Conservation (phyloP, 2,113 vertebrate genomes). For the Elephantulus edwardii region DNA sequence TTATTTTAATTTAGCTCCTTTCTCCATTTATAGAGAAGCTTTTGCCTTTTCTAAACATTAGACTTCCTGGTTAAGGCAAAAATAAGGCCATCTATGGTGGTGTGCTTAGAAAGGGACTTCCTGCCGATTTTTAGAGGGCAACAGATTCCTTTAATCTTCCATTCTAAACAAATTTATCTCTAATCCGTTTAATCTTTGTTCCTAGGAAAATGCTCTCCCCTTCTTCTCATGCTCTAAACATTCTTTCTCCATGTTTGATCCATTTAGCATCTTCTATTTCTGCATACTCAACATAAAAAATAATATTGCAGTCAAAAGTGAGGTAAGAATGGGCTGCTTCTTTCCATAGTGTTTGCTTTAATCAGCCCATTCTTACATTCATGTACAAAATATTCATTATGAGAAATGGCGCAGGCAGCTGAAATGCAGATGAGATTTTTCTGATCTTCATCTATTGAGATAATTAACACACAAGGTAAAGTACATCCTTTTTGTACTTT, state of each 20-base stretch:
- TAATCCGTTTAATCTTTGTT: neutral
- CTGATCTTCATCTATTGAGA: neutral
- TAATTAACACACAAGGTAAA: neutral
- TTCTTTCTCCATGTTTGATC: neutral
- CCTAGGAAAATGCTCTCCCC: neutral
- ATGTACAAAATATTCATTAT: neutral
- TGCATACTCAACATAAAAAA: slow-evolving; percentile 4
- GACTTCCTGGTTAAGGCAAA: neutral
- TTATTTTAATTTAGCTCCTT: slow-evolving; percentile 57
- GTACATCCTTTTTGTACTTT: neutral
- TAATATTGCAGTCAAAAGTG: neutral
- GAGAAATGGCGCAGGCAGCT: neutral
- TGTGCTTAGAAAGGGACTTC: neutral
- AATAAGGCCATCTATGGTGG: neutral
- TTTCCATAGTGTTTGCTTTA: neutral
- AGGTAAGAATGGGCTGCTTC: neutral
- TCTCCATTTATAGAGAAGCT: neutral
- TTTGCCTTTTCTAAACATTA: neutral
- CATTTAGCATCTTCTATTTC: neutral
- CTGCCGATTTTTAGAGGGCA: neutral
- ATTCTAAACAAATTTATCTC: slow-evolving; percentile 50
- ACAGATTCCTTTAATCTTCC: neutral
- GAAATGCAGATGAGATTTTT: neutral
- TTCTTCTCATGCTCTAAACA: neutral
- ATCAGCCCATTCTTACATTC: neutral